These are phyloP conservation scores for Shargacucullia verbasci DNA, from an alignment of 2,888 invertebrate species.

Conservation along the genomic window DNA sequence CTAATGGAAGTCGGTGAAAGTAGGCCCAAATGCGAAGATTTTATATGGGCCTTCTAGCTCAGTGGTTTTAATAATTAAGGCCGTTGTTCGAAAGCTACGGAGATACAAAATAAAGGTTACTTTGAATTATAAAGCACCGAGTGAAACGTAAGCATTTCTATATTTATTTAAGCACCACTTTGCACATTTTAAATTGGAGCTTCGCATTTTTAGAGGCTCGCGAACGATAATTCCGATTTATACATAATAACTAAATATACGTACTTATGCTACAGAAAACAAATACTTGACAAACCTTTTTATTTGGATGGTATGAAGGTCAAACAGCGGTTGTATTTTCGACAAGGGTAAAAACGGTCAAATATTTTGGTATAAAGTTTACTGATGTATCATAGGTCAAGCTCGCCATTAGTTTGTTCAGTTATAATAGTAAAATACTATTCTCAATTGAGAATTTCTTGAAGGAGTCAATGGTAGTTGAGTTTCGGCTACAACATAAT, in stretches of 20 bases:
- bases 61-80: background rate
- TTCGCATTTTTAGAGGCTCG: background rate
- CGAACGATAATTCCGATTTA: background rate
- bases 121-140: background rate
- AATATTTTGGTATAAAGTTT: no score
- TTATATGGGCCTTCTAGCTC: background rate
- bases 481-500: no score
- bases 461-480: no score
- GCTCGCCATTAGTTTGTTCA: no score
- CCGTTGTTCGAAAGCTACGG: background rate
- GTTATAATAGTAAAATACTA: no score
- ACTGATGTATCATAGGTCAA: no score
- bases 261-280: background rate
- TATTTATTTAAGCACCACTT: background rate
- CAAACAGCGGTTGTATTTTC: background rate
- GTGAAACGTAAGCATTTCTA: background rate
- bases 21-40: background rate
- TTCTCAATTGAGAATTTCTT: no score
- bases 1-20: background rate
- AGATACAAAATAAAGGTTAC: background rate
- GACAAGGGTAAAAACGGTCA: background rate
- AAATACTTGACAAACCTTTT: slow-evolving; percentile 1
- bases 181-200: background rate
- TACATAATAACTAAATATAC: background rate
- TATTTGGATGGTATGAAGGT: slow-evolving; percentile 5